Conservation (phyloP, 2,797 vertebrate genomes). For the Acipenser oxyrinchus region DNA sequence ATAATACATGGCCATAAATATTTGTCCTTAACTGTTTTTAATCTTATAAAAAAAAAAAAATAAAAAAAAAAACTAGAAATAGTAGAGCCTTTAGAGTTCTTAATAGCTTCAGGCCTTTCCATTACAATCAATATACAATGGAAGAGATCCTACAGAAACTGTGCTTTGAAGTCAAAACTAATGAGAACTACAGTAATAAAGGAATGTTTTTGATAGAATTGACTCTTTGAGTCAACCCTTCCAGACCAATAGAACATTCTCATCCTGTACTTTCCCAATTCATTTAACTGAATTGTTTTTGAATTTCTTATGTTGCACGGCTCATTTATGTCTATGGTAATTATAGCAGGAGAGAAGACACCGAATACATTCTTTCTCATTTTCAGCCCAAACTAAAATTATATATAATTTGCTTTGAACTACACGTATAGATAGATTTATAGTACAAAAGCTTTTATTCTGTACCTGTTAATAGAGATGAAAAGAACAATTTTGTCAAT, state of each 20-base stretch:
- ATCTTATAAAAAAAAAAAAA: neutral
- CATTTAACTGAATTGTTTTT: constrained; percentile 14
- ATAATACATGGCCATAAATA: neutral
- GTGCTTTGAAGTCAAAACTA: constrained; percentile 38
- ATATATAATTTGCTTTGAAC: too few species aligned
- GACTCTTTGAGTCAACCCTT: constrained; percentile 12
- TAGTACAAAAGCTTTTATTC: too few species aligned
- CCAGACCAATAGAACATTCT: constrained; percentile 23
- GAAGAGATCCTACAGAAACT: constrained; percentile 35
- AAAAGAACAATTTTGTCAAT: too few species aligned
- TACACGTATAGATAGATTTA: too few species aligned
- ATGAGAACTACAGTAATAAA: constrained; percentile 9
- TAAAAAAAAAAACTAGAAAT: neutral
- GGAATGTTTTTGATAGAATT: constrained; percentile 16
- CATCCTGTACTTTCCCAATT: constrained; percentile 10
- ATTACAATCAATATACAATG: constrained; percentile 47
- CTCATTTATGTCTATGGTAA: too few species aligned
- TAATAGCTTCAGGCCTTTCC: constrained; percentile 39
- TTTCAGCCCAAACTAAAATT: too few species aligned
- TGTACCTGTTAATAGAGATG: too few species aligned
- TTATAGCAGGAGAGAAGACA: too few species aligned
- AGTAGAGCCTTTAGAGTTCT: constrained; percentile 25
- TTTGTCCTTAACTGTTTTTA: neutral
- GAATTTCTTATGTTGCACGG: constrained; percentile 26
- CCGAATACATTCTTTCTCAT: too few species aligned